phyloP scores from a whole-genome alignment of 1,140 invertebrate genomes.

The Drosophila baimaii region DNA sequence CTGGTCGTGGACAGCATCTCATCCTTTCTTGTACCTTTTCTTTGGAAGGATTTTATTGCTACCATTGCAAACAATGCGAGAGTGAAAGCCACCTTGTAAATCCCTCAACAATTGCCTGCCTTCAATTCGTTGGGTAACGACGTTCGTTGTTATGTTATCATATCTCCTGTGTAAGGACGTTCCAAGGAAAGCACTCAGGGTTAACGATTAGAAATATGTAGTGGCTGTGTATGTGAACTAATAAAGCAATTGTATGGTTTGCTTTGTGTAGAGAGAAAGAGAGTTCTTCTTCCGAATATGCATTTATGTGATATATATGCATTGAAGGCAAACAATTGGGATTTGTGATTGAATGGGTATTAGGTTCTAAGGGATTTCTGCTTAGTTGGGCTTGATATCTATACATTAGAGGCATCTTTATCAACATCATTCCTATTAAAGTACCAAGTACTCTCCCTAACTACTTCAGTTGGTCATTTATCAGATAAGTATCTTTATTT shows the following conservation, averaged over 20 bases:
- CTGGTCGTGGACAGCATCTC: constrained; percentile 23
- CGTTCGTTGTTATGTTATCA: constrained; percentile 31
- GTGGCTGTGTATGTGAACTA: constrained; percentile 17
- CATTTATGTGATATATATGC: constrained; percentile 1
- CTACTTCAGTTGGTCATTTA: no score
- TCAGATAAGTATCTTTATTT: background rate
- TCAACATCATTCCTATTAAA: no score
- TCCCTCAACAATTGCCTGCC: constrained; percentile 61
- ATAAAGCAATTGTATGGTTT: constrained; percentile 26
- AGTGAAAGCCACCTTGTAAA: constrained; percentile 25
- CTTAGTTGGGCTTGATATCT: background rate
- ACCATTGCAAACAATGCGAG: constrained; percentile 25
- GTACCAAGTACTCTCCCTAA: background rate
- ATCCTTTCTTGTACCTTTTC: constrained; percentile 11
- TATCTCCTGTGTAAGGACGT: constrained; percentile 32
- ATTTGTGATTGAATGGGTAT: background rate
- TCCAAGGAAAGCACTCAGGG: constrained; percentile 49
- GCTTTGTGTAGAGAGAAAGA: background rate
- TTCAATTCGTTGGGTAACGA: constrained; percentile 23
- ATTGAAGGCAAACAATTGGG: constrained; percentile 19
- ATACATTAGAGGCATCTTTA: no score
- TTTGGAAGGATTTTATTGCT: constrained; percentile 18
- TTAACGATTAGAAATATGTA: constrained; percentile 33
- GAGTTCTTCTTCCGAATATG: constrained; percentile 3
- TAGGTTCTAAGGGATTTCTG: constrained; percentile 2